phyloP scores from a whole-genome alignment of 1,140 invertebrate genomes.

The Drosophila jambulina region DNA sequence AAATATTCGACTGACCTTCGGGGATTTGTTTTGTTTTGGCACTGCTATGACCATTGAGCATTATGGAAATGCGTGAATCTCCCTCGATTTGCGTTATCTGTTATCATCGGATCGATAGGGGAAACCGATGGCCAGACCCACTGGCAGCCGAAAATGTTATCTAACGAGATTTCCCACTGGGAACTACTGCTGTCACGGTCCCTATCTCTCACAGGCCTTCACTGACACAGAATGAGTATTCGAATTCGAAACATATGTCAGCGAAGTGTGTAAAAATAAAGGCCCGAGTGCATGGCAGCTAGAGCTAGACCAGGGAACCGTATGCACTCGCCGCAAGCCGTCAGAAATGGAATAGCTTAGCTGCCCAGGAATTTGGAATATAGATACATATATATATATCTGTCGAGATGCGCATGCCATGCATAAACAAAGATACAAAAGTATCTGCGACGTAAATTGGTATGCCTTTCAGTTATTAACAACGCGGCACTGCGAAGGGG shows the following conservation, averaged over 20 bases:
- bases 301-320: slow-evolving; percentile 12
- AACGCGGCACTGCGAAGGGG: slow-evolving; percentile 26
- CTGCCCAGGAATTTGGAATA: slow-evolving; percentile 16
- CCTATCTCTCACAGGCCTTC: slow-evolving; percentile 21
- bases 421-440: slow-evolving; percentile 69
- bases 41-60: background rate
- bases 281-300: slow-evolving; percentile 8
- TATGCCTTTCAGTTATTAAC: slow-evolving; percentile 71
- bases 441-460: slow-evolving; percentile 61
- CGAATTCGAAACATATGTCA: slow-evolving; percentile 67
- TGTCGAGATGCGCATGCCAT: slow-evolving; percentile 19
- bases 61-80: slow-evolving; percentile 5
- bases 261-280: slow-evolving; percentile 58
- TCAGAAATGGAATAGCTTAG: slow-evolving; percentile 25
- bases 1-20: slow-evolving; percentile 17
- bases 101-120: slow-evolving; percentile 6
- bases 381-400: background rate
- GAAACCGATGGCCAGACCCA: slow-evolving; percentile 7
- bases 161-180: slow-evolving; percentile 27
- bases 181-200: background rate
- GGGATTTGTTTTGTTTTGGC: background rate
- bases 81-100: slow-evolving; percentile 6
- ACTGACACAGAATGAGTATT: slow-evolving; percentile 64
- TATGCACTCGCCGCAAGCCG: slow-evolving; percentile 19
- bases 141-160: slow-evolving; percentile 29